Percentiles rank a stretch among this genome's conserved stretches.
phyloP scores from a whole-genome alignment of 2,797 vertebrate species.

The Myripristis jacobus region DNA sequence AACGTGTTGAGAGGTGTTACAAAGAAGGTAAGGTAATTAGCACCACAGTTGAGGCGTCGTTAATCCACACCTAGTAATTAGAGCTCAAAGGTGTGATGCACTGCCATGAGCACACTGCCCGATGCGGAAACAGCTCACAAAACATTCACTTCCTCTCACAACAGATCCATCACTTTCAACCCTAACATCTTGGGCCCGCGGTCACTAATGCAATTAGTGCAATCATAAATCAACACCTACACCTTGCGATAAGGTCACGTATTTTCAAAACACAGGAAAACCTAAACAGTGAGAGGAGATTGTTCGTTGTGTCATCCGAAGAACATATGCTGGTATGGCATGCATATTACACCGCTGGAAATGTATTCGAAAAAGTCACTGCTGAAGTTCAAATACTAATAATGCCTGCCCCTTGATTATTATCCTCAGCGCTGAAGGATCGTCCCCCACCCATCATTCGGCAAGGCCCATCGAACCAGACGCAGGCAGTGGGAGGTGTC shows the following conservation, averaged over 20 bases:
- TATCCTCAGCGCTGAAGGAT: slow-evolving; percentile 89
- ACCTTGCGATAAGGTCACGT: slow-evolving; percentile 71
- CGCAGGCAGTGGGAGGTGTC: slow-evolving; percentile 87
- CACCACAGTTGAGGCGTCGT: slow-evolving; percentile 78
- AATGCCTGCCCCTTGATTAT: slow-evolving; percentile 36
- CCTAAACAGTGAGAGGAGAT: slow-evolving; percentile 22
- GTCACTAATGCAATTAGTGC: slow-evolving; percentile 66
- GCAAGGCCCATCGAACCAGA: slow-evolving; percentile 94
- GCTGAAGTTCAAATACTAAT: slow-evolving; percentile 1
- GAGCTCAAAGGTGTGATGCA: slow-evolving; percentile 78
- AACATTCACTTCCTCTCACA: slow-evolving; percentile 74
- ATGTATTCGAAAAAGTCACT: slow-evolving; percentile 2
- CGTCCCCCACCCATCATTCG: slow-evolving; percentile 96
- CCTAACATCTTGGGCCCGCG: slow-evolving; percentile 53
- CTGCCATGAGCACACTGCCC: slow-evolving; percentile 72
- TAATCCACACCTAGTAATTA: slow-evolving; percentile 86
- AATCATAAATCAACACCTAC: slow-evolving; percentile 70
- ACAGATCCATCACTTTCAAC: slow-evolving; percentile 69
- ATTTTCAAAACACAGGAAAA: slow-evolving; percentile 38
- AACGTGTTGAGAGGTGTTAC: slow-evolving; percentile 77
- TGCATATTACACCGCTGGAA: slow-evolving; percentile 38
- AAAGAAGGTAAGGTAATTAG: slow-evolving; percentile 83
- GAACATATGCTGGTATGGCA: slow-evolving; percentile 9
- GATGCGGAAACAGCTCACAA: slow-evolving; percentile 62
- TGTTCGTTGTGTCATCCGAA: slow-evolving; percentile 27